Conservation (phyloP, 2,888 invertebrate genomes). For the Syrphus vitripennis region DNA sequence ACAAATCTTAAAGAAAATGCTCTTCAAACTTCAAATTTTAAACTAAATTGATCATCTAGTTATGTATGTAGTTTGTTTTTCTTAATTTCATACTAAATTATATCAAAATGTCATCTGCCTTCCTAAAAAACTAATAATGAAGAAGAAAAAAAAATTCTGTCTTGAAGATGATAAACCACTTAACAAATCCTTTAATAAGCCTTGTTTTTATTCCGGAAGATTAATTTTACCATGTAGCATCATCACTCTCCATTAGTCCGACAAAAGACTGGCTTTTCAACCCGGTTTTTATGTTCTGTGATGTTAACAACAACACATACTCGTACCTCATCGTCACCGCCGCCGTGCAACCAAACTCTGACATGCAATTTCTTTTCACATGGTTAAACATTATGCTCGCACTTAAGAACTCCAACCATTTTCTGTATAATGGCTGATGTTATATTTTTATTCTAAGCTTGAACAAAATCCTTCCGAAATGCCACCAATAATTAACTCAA, state of each 20-base stretch:
- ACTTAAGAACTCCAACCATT: not conserved
- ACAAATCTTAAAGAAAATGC: no score
- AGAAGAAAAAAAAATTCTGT: not conserved
- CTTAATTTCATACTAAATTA: no score
- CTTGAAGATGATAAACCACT: slow-evolving; percentile 12
- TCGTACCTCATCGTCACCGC: not conserved
- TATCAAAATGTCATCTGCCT: not conserved
- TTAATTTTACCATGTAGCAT: slow-evolving; percentile 20
- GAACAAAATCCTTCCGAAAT: slow-evolving; percentile 17
- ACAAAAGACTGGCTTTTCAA: not conserved
- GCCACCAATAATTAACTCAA: slow-evolving; percentile 69
- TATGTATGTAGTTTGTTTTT: no score
- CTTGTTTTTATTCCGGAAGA: slow-evolving; percentile 17
- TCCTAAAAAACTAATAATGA: not conserved
- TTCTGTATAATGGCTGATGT: not conserved
- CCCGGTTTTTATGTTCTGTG: not conserved
- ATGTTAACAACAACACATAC: not conserved
- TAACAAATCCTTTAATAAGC: slow-evolving; percentile 20
- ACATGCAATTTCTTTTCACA: slow-evolving; percentile 50
- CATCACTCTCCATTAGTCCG: slow-evolving; percentile 36
- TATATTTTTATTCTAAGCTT: slow-evolving; percentile 11
- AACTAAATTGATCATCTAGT: no score
- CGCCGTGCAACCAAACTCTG: no score
- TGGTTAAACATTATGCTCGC: slow-evolving; percentile 34
- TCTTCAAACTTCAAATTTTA: no score